Evolutionary conservation across 2,888 invertebrate species (phyloP).

Genomic region (Conchocele bisecta): DNA sequence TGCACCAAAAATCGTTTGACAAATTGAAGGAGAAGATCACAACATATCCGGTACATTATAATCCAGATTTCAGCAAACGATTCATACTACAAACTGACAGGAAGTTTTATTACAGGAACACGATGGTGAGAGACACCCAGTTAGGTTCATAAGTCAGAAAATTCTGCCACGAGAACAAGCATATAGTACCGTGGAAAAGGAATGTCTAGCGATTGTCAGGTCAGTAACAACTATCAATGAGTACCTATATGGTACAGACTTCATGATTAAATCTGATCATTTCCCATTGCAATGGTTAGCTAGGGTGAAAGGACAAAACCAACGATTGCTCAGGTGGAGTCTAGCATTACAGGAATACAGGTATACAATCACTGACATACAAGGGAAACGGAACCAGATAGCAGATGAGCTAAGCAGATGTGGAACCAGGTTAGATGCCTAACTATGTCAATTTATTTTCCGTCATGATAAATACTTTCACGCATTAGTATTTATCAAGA

Average conservation of each 20-base stretch:
- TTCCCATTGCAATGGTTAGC: not conserved
- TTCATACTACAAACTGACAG: not conserved
- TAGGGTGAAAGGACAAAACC: not conserved
- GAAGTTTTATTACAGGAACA: not conserved
- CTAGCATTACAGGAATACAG: not conserved
- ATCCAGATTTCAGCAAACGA: not conserved
- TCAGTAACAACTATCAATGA: not conserved
- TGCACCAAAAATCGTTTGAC: not conserved
- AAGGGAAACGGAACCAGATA: not conserved
- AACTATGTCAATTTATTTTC: too few relatives aligned
- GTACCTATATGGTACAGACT: not conserved
- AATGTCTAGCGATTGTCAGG: not conserved
- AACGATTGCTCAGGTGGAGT: not conserved
- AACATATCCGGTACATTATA: not conserved
- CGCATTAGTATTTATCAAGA: too few relatives aligned
- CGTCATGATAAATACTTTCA: too few relatives aligned
- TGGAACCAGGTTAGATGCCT: too few relatives aligned
- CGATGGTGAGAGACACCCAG: not conserved
- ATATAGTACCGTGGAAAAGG: not conserved
- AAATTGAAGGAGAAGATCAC: not conserved
- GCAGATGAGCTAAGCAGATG: slow-evolving; percentile 1
- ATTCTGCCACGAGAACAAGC: not conserved
- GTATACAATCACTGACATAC: not conserved
- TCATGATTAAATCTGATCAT: slow-evolving; percentile 1
- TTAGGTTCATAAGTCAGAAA: not conserved